A percentile compares a stretch with the other conserved stretches of the same genome.
phyloP scores from a whole-genome alignment of 2,888 invertebrate species.

The Hoplodrina ambigua region DNA sequence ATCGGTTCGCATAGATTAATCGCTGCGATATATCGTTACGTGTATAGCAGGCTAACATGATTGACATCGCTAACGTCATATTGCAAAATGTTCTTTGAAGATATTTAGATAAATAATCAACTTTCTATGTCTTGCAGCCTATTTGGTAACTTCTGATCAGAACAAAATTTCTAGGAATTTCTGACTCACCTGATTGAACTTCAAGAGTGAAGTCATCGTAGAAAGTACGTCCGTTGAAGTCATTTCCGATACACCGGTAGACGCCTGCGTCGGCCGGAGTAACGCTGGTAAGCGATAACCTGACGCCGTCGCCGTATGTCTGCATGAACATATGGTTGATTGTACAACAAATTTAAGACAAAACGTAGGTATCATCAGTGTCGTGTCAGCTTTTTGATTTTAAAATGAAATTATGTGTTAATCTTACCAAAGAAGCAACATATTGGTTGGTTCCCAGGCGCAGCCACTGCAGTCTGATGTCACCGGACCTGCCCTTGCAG shows the following conservation, averaged over 20 bases:
- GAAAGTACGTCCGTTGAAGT: conserved; percentile 86
- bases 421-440: conserved; percentile 77
- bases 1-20: too few species aligned
- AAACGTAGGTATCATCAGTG: too few species aligned
- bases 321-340: conserved; percentile 46
- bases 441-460: conserved; percentile 79
- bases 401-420: not conserved
- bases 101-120: too few species aligned
- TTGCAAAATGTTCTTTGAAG: too few species aligned
- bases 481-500: conserved; percentile 71
- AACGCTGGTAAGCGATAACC: conserved; percentile 92
- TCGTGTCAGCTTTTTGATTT: too few species aligned
- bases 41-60: too few species aligned
- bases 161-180: not conserved
- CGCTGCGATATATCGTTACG: too few species aligned
- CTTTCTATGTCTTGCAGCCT: too few species aligned
- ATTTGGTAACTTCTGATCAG: too few species aligned
- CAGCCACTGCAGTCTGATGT: conserved; percentile 74
- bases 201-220: conserved; percentile 87
- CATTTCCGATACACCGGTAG: conserved; percentile 91
- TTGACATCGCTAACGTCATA: too few species aligned
- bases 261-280: conserved; percentile 94
- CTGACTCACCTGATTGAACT: conserved; percentile 76
- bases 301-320: conserved; percentile 90
- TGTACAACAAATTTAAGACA: too few species aligned